Percentiles rank a stretch among this genome's conserved stretches.
These are phyloP conservation scores for Galendromus occidentalis DNA, from an alignment of 1,140 invertebrate genomes.

Conservation along the genomic window DNA sequence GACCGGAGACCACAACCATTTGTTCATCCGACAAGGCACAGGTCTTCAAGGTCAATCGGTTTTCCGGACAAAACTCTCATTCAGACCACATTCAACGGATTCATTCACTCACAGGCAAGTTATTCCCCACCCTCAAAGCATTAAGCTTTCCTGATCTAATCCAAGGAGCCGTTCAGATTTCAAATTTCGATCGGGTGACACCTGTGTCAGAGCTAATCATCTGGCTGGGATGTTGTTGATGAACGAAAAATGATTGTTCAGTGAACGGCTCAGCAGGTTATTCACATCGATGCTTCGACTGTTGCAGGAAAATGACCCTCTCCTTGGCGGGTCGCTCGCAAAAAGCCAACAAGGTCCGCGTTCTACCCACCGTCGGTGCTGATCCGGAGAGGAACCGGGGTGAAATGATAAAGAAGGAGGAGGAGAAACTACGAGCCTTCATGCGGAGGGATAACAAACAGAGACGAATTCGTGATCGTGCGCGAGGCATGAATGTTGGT, in stretches of 20 bases:
- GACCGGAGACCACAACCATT: constrained; percentile 74
- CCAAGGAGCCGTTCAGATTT: too few relatives aligned
- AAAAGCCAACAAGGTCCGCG: constrained; percentile 88
- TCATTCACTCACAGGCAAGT: constrained; percentile 65
- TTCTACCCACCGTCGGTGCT: constrained; percentile 73
- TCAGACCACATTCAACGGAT: constrained; percentile 87
- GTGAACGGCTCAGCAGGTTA: too few relatives aligned
- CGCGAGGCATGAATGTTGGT: constrained; percentile 27
- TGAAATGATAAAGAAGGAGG: constrained; percentile 86
- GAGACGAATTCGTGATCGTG: constrained; percentile 39
- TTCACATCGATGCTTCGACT: too few relatives aligned
- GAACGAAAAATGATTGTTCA: too few relatives aligned
- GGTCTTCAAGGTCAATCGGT: constrained; percentile 93
- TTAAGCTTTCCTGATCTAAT: too few relatives aligned
- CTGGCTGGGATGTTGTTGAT: too few relatives aligned
- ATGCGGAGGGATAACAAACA: constrained; percentile 48
- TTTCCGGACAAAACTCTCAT: constrained; percentile 85
- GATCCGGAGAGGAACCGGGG: constrained; percentile 79
- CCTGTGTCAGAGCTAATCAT: too few relatives aligned
- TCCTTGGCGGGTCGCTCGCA: constrained; percentile 89
- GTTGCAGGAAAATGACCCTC: constrained; percentile 73
- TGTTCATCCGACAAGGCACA: constrained; percentile 89
- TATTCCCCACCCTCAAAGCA: too few relatives aligned
- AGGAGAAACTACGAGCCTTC: constrained; percentile 68
- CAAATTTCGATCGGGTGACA: too few relatives aligned